These are phyloP conservation scores for Xenopus laevis DNA, from an alignment of 2,113 vertebrate species.

Conservation along the genomic window DNA sequence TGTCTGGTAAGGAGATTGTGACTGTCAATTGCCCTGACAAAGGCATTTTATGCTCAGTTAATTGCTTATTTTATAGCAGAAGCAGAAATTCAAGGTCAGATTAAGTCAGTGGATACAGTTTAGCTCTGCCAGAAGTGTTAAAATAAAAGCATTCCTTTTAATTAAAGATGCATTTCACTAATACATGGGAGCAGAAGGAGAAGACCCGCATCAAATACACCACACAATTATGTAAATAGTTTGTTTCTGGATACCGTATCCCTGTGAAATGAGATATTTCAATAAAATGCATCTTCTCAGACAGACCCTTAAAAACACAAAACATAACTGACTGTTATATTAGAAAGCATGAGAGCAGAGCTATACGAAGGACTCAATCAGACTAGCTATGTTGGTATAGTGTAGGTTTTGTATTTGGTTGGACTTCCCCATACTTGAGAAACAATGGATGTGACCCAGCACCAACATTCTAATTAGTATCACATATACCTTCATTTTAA, in stretches of 20 bases:
- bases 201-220: constrained; percentile 22
- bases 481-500: constrained; percentile 66
- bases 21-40: constrained; percentile 7
- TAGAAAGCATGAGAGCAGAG: constrained; percentile 48
- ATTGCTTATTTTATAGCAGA: constrained; percentile 9
- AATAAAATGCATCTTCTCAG: constrained; percentile 59
- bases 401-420: constrained; percentile 74
- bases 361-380: constrained; percentile 70
- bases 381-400: constrained; percentile 60
- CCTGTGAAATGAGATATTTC: constrained; percentile 55
- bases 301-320: constrained; percentile 63
- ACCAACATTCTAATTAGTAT: constrained; percentile 84
- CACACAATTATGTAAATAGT: constrained; percentile 50
- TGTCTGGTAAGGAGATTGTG: neutral
- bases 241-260: constrained; percentile 49
- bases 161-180: constrained; percentile 59
- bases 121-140: constrained; percentile 20
- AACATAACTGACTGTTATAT: constrained; percentile 72
- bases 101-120: constrained; percentile 34
- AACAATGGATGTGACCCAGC: constrained; percentile 81
- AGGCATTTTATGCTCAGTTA: constrained; percentile 16
- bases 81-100: constrained; percentile 52
- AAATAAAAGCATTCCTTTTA: constrained; percentile 15
- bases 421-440: constrained; percentile 77
- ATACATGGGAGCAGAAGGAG: constrained; percentile 43